Conservation (phyloP, 2,113 vertebrate genomes). For the Miniopterus natalensis region DNA sequence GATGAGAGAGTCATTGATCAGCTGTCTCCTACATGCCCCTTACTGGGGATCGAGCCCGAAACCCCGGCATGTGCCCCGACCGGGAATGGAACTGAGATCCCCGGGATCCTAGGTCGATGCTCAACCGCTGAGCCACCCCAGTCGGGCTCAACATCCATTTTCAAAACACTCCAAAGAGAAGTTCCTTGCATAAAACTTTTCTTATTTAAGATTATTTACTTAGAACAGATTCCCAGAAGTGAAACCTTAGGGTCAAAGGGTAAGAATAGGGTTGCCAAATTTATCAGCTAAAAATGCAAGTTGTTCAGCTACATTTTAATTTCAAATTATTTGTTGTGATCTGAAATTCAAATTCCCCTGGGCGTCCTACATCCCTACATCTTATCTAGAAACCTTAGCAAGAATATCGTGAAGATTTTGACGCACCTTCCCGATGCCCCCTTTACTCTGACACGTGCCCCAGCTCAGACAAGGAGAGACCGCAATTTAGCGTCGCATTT, state of each 20-base stretch:
- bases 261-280: not conserved
- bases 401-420: constrained; percentile 40
- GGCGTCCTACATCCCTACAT: not conserved
- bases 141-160: not conserved
- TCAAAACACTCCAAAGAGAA: constrained; percentile 1
- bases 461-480: not conserved
- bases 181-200: not conserved
- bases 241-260: not conserved
- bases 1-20: no score
- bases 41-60: no score
- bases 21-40: no score
- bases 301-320: not conserved
- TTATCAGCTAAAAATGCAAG: not conserved
- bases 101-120: no score
- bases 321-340: constrained; percentile 53
- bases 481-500: not conserved
- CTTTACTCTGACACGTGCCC: not conserved
- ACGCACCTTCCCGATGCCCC: not conserved
- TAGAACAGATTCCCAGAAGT: not conserved
- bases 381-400: not conserved
- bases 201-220: constrained; percentile 3
- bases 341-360: constrained; percentile 18
- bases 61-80: no score
- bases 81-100: no score
- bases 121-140: no score